phyloP scores from a whole-genome alignment of 2,113 vertebrate species.

The Oreamnos americanus region DNA sequence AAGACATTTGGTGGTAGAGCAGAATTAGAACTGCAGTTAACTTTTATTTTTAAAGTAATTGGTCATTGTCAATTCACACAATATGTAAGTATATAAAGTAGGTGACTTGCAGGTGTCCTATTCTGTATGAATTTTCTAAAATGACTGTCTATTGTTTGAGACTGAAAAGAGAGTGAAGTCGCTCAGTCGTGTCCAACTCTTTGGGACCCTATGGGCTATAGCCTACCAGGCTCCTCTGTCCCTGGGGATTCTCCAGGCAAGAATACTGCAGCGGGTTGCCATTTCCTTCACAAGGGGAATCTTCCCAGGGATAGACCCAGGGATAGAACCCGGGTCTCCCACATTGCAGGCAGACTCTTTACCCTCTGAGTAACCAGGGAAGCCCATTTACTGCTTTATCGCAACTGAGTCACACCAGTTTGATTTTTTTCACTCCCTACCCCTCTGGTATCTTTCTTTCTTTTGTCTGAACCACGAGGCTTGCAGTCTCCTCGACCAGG shows the following conservation, averaged over 20 bases:
- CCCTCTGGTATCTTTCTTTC: not conserved
- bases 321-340: not conserved
- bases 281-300: not conserved
- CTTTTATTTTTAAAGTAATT: conserved; percentile 40
- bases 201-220: not conserved
- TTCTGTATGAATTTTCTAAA: conserved; percentile 30
- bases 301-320: not conserved
- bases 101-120: conserved; percentile 17
- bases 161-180: not conserved
- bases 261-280: not conserved
- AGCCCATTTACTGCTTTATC: not conserved
- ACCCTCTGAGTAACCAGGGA: not conserved
- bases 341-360: not conserved
- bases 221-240: not conserved
- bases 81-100: not conserved
- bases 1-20: not conserved
- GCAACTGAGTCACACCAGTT: not conserved
- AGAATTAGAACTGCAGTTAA: not conserved
- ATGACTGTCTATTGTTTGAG: conserved; percentile 26
- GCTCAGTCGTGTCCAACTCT: not conserved
- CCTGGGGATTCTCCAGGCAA: not conserved
- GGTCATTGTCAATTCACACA: not conserved
- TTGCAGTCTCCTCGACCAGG: not conserved
- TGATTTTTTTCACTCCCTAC: conserved; percentile 20
- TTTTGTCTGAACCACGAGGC: not conserved